Percentiles rank a stretch among this genome's conserved stretches.
phyloP scores from a whole-genome alignment of 2,113 vertebrate species.

The Irena cyanogastra region DNA sequence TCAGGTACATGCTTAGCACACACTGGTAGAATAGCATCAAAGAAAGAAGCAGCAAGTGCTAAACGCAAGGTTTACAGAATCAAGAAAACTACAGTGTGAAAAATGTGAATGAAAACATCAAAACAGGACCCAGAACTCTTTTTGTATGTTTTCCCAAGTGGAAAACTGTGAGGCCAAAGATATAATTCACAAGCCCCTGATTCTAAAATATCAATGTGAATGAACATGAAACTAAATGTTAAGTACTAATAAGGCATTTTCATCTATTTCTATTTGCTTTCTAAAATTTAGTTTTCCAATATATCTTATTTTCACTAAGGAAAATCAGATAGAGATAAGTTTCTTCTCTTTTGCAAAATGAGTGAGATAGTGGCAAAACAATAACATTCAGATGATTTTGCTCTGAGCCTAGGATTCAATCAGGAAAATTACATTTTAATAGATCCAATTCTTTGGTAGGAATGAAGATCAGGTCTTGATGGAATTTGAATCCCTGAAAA shows the following conservation, averaged over 20 bases:
- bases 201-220: not conserved
- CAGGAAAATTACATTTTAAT: conserved; percentile 2
- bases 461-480: not conserved
- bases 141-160: not conserved
- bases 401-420: not conserved
- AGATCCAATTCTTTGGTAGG: not conserved
- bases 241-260: not conserved
- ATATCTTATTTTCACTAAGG: not conserved
- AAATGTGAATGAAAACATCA: not conserved
- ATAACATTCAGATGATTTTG: not conserved
- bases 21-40: not conserved
- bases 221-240: not conserved
- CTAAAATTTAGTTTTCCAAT: not conserved
- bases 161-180: not conserved
- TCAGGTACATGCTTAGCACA: not conserved
- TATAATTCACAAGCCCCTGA: not conserved
- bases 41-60: not conserved
- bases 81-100: not conserved
- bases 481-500: not conserved
- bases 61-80: not conserved
- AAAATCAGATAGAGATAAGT: not conserved
- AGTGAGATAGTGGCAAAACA: not conserved
- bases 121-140: not conserved
- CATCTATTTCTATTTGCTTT: not conserved
- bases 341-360: not conserved